A percentile compares a stretch with the other conserved stretches of the same genome.
These are phyloP conservation scores for Pammene fasciana DNA, from an alignment of 2,888 invertebrate species.

Conservation along the genomic window DNA sequence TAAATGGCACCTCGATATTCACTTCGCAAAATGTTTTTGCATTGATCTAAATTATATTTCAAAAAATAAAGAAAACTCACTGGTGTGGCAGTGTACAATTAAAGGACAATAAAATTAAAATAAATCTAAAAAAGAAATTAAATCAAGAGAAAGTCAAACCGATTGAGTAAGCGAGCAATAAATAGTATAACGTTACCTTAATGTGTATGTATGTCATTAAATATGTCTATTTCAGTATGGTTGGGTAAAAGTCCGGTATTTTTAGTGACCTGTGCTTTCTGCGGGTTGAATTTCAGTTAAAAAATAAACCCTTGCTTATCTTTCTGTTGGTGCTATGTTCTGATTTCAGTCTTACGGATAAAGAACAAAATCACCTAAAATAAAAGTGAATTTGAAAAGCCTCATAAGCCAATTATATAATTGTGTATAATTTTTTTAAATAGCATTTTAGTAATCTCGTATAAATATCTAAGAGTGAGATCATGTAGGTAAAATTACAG, in stretches of 20 bases:
- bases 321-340: constrained; percentile 74
- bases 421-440: constrained; percentile 74
- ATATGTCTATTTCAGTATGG: constrained; percentile 46
- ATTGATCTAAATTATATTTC: constrained; percentile 45
- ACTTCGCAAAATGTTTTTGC: constrained; percentile 64
- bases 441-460: constrained; percentile 80
- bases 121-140: constrained; percentile 35
- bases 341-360: constrained; percentile 76
- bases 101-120: constrained; percentile 31
- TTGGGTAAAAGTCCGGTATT: constrained; percentile 53
- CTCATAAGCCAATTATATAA: constrained; percentile 81
- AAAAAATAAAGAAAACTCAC: constrained; percentile 44
- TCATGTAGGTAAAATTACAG: constrained; percentile 79
- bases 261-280: constrained; percentile 57
- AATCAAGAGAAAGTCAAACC: constrained; percentile 33
- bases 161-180: constrained; percentile 38
- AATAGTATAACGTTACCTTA: constrained; percentile 38
- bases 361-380: constrained; percentile 72
- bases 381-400: constrained; percentile 76
- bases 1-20: constrained; percentile 80
- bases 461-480: constrained; percentile 83
- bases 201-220: constrained; percentile 47
- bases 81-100: constrained; percentile 34
- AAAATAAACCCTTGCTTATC: constrained; percentile 56
- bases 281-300: constrained; percentile 60